Percentiles rank a stretch among this genome's conserved stretches.
These are phyloP conservation scores for Phaetusa simplex DNA, from an alignment of 2,113 vertebrate genomes.

Conservation along the genomic window DNA sequence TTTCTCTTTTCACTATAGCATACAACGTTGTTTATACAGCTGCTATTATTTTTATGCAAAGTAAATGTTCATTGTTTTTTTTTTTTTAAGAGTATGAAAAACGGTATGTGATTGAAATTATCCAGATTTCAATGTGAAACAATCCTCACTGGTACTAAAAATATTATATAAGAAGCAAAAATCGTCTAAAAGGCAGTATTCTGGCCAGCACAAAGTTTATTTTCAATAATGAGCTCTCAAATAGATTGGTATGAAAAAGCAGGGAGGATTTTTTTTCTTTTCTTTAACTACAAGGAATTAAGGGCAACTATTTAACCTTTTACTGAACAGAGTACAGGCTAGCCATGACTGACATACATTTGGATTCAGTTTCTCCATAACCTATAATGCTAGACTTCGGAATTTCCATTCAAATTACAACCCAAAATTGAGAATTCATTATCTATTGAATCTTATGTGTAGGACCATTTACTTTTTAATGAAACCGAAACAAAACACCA, in stretches of 20 bases:
- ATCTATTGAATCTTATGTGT: neutral
- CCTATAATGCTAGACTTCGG: neutral
- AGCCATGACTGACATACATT: neutral
- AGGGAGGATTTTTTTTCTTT: neutral
- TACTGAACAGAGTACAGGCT: neutral
- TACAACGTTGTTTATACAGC: neutral
- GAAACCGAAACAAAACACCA: neutral
- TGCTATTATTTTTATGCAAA: neutral
- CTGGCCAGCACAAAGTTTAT: neutral
- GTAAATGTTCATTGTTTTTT: neutral
- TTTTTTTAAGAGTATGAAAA: neutral
- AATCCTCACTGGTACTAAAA: neutral
- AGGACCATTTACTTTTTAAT: constrained; percentile 2
- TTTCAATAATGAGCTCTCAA: neutral
- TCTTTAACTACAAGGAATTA: neutral
- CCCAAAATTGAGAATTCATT: neutral
- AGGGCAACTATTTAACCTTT: neutral
- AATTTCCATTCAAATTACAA: neutral
- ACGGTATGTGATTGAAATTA: neutral
- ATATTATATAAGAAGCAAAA: neutral
- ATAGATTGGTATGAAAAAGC: neutral
- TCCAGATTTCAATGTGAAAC: neutral
- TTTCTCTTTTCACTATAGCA: neutral
- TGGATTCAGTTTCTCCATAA: neutral
- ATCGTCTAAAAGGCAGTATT: neutral